Conservation (phyloP, 2,888 invertebrate genomes). For the Peribatodes rhomboidaria region DNA sequence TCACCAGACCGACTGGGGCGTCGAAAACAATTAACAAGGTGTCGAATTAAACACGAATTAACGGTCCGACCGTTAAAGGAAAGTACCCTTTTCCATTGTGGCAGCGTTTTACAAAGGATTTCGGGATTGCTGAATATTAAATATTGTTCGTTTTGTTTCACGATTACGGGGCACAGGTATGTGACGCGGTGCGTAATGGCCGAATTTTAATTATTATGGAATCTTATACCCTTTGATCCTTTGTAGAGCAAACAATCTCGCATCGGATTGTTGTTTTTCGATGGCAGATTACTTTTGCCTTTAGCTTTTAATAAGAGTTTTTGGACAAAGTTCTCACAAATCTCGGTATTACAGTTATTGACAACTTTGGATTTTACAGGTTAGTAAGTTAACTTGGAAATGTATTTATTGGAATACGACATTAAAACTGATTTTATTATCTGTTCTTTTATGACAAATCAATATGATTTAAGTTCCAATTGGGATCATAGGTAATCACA, state of each 20-base stretch:
- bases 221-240: conserved; percentile 50
- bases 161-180: conserved; percentile 72
- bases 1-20: conserved; percentile 83
- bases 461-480: too few relatives aligned
- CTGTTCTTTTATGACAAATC: too few relatives aligned
- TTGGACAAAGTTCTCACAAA: background rate
- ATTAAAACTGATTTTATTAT: too few relatives aligned
- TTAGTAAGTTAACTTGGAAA: too few relatives aligned
- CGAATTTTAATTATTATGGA: conserved; percentile 63
- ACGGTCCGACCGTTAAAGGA: conserved; percentile 83
- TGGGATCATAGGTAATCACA: too few relatives aligned
- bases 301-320: background rate
- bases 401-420: too few relatives aligned
- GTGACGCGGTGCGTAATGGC: conserved; percentile 61
- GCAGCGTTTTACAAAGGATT: conserved; percentile 81
- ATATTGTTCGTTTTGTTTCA: conserved; percentile 82
- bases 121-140: conserved; percentile 84
- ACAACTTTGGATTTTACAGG: background rate
- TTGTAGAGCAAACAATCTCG: conserved; percentile 40
- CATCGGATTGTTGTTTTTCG: conserved; percentile 46
- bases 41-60: conserved; percentile 87
- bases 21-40: conserved; percentile 86
- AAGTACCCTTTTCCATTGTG: conserved; percentile 85
- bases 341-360: background rate
- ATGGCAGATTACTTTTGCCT: conserved; percentile 34